Base-by-base conservation (phyloP, 1,140 invertebrate genomes). In the Bombyx mandarina region DNA sequence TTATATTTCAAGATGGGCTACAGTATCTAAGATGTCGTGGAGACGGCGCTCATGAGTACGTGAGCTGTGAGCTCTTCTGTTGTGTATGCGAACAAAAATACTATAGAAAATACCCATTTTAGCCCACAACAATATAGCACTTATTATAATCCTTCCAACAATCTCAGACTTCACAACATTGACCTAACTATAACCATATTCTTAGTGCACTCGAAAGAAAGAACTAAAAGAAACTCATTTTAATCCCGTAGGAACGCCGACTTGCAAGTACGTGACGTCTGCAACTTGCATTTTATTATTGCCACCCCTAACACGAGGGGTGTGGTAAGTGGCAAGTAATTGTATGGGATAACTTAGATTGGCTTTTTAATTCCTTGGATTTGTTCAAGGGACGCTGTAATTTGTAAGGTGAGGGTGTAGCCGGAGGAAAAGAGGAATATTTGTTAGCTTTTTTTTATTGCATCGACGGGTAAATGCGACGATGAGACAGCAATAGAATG, bases 271-370 rank as follows among this genome's bases (percentile, higher is more conserved):
- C 62, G 65, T 64, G 65, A 64, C 60, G 61, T 63, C 62, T 61
- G 58, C 65, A 64, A 60, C 62, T 63, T 63, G 62, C 62, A 63
- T 60, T 63, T 63, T 63, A 63, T 63, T 62, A 58, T 69, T 63
- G 65, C 63, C 66, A 58, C 65, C 70, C 65, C 65, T 71, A 69
- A 75, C 51, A 55, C 52, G 52, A 54, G 64, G 77, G 80, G 75
- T 62, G 80, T 74, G 75, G 74, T 77, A 80, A 83, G 77, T 83
- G 75, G 63, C 73, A 69, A 63, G 75, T 81, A 81, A 81, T 83
- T 83, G 75, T 77, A 80, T 81, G 74, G 78, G 77, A 83, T 81
- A 83, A 83, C 77, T 83, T 83, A 81, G 80, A 83, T 83, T 83
- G 75, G 74, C 69, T 79, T 80, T 79, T 81, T 83, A 83, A 83